Evolutionary conservation across 2,797 vertebrate genomes (phyloP).

Genomic region (Phrynocephalus forsythii): DNA sequence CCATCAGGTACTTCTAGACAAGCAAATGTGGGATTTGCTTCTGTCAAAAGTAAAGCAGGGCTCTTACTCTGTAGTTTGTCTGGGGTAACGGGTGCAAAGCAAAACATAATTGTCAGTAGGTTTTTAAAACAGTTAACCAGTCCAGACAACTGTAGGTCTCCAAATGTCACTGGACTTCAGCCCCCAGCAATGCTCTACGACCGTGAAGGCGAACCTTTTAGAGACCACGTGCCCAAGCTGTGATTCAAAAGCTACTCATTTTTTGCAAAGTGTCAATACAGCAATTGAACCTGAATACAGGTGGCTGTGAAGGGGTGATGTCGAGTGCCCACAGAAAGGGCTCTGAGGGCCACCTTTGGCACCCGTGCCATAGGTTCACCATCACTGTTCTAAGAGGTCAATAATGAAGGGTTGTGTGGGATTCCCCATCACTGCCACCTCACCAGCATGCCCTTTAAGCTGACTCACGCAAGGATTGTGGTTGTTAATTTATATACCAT

Average conservation of each 20-base stretch:
- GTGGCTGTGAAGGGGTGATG: too few relatives aligned
- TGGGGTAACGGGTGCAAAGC: not conserved
- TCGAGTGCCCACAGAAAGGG: too few relatives aligned
- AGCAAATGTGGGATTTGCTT: not conserved
- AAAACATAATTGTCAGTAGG: not conserved
- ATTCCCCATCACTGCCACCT: not conserved
- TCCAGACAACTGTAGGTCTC: not conserved
- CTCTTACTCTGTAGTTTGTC: not conserved
- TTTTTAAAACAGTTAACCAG: not conserved
- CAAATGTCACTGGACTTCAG: not conserved
- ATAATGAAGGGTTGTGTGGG: not conserved
- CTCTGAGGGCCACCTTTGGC: too few relatives aligned
- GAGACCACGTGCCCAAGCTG: too few relatives aligned
- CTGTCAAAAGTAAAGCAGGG: not conserved
- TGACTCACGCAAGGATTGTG: not conserved
- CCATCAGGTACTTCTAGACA: not conserved
- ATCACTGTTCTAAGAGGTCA: not conserved
- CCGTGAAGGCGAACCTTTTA: too few relatives aligned
- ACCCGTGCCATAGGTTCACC: too few relatives aligned
- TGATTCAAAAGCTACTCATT: too few relatives aligned
- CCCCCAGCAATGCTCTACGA: not conserved
- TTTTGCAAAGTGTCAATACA: too few relatives aligned
- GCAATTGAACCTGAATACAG: too few relatives aligned
- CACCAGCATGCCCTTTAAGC: too few relatives aligned
- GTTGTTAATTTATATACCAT: not conserved